Evolutionary conservation across 2,797 vertebrate species (phyloP).

Genomic region (Nannoperca australis): DNA sequence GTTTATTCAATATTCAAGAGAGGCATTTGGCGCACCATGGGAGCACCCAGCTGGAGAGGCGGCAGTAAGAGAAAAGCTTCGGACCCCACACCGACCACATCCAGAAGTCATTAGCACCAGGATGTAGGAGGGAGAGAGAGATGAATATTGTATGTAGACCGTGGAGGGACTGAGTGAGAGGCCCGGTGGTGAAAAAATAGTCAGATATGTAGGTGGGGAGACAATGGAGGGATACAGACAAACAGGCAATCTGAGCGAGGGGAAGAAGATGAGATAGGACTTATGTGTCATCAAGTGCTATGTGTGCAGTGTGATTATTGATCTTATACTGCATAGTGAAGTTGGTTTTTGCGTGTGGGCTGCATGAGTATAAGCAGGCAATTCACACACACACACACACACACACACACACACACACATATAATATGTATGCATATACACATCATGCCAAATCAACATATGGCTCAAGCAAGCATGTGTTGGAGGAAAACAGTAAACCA

Average conservation of each 20-base stretch:
- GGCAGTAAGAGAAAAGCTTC: conserved; percentile 58
- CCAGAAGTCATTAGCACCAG: conserved; percentile 69
- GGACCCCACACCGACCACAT: conserved; percentile 70
- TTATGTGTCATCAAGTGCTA: conserved; percentile 15
- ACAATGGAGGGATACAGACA: conserved; percentile 7
- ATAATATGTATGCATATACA: conserved; percentile 11
- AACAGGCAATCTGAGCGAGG: neutral
- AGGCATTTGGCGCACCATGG: conserved; percentile 80
- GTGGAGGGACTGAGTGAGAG: conserved; percentile 13
- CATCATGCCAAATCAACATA: conserved; percentile 16
- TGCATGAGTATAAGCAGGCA: neutral
- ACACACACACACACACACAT: neutral
- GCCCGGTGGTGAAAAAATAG: conserved; percentile 14
- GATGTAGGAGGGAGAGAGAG: conserved; percentile 26
- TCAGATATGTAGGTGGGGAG: conserved; percentile 15
- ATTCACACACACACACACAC: neutral
- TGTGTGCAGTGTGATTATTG: conserved; percentile 17
- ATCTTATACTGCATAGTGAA: neutral
- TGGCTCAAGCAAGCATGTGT: conserved; percentile 33
- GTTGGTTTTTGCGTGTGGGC: conserved; percentile 4
- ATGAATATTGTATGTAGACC: conserved; percentile 25
- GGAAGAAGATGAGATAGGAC: conserved; percentile 1
- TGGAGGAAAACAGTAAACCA: conserved; percentile 24
- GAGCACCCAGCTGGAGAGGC: conserved; percentile 71
- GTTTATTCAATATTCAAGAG: conserved; percentile 84